These are phyloP conservation scores for Anguilla obscura DNA, from an alignment of 2,797 vertebrate species.

Conservation along the genomic window DNA sequence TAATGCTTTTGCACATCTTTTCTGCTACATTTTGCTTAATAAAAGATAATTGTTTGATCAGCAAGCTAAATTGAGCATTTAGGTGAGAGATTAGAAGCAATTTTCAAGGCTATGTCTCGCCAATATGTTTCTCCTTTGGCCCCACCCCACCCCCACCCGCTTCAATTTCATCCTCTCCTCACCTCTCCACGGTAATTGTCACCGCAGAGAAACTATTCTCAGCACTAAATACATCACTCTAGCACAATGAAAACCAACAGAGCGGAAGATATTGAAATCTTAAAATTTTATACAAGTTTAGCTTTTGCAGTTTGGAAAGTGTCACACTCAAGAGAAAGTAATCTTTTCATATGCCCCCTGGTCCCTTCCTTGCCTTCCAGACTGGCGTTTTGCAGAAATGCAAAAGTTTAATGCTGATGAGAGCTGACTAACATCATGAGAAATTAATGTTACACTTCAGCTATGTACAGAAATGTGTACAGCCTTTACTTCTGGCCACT, in stretches of 20 bases:
- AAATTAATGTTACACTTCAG: conserved; percentile 70
- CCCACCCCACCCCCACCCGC: conserved; percentile 27
- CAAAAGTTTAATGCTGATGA: conserved; percentile 68
- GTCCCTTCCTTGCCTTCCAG: conserved; percentile 55
- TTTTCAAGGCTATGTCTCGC: conserved; percentile 45
- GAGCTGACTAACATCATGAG: conserved; percentile 72
- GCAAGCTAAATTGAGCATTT: conserved; percentile 54
- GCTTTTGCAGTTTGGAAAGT: conserved; percentile 28
- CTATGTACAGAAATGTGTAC: conserved; percentile 21
- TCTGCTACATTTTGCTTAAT: conserved; percentile 43
- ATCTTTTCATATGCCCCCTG: conserved; percentile 55
- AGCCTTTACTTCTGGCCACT: conserved; percentile 13
- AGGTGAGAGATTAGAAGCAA: conserved; percentile 52
- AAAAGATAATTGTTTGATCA: conserved; percentile 57
- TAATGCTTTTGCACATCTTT: conserved; percentile 28
- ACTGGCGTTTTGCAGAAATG: conserved; percentile 48
- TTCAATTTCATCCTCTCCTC: conserved; percentile 49
- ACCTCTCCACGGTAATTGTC: conserved; percentile 59
- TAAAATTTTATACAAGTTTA: conserved; percentile 47
- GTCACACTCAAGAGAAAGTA: conserved; percentile 41
- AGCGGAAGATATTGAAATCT: conserved; percentile 61
- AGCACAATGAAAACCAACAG: conserved; percentile 44
- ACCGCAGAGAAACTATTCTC: conserved; percentile 54
- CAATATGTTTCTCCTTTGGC: conserved; percentile 28
- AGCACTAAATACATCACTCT: conserved; percentile 48